These are phyloP conservation scores for Crax fasciolata DNA, from an alignment of 2,797 vertebrate species.

Conservation along the genomic window DNA sequence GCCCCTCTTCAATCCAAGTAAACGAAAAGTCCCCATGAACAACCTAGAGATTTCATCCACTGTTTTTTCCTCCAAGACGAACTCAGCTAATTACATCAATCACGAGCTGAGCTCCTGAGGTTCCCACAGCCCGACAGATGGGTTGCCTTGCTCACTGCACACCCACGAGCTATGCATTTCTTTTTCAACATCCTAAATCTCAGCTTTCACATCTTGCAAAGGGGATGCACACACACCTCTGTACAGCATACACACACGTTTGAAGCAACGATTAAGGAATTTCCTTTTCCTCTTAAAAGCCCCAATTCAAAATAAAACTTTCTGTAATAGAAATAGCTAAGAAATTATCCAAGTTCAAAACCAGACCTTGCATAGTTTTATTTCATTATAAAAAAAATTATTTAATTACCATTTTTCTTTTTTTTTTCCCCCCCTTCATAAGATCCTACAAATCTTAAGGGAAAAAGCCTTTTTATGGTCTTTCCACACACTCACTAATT, in stretches of 20 bases:
- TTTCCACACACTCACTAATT: background rate
- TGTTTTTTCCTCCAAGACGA: background rate
- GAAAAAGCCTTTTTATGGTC: constrained; percentile 19
- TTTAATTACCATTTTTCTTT: background rate
- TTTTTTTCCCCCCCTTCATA: background rate
- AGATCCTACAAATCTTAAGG: constrained; percentile 25
- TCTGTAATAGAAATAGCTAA: background rate
- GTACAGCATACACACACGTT: background rate
- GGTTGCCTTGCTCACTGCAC: background rate
- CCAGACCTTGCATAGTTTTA: constrained; percentile 6
- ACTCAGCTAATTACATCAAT: background rate
- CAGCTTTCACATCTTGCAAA: background rate
- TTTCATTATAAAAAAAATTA: background rate
- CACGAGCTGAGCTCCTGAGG: background rate
- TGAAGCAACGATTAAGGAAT: constrained; percentile 3
- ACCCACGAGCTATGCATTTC: background rate
- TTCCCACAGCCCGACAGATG: background rate
- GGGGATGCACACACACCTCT: background rate
- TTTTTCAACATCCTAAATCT: background rate
- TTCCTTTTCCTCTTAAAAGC: background rate
- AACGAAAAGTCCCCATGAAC: background rate
- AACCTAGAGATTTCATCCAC: background rate
- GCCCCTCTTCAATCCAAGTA: background rate
- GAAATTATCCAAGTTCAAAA: background rate
- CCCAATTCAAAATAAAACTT: background rate